Base-by-base conservation (phyloP, 1,140 invertebrate species). In the Drosophila mauritiana region DNA sequence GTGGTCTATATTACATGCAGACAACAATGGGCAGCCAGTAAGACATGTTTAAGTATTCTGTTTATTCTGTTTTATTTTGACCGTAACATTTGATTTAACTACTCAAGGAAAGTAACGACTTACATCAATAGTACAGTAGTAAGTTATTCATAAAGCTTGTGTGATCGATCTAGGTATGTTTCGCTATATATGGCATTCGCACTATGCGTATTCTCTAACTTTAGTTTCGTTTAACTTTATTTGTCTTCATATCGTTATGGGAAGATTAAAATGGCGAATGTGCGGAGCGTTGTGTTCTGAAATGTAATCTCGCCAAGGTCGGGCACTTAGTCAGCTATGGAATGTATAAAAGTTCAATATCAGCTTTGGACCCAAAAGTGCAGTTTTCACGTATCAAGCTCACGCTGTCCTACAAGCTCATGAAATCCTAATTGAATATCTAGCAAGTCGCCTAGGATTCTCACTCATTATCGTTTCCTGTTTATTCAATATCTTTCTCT, bases 301-400 rank as follows among this genome's bases (percentile, higher is more conserved):
- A 22, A 12, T 37, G 37, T 48, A 36, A n/a, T 37, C 31, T 64
- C 37, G 59, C 59, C 36, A 27, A 22, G 67, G 20, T 39, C 8
- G 31, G 40, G 65, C 36, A 20, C 17, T 48, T 51, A 15, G 37
- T 69, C 72, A 45, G 65, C 46, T 45, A 52, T 75, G 73, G 73
- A 75, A 75, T 75, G 73, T 56, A 74, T 31, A 74, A 63, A 63
- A 63, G 72, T 74, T 73, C 57, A 75, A 75, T 74, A 65, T 75
- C 73, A 75, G 73, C 70, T 74, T 75, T 75, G 73, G 73, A 75
- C 73, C 73, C 73, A 75, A 75, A 53, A 53, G 73, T 75, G 59
- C 70, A 40, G 49, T 70, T 48, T 70, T 70, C 63, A 70, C 67
- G 69, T 39, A 39, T 40, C 67, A 70, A 70, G 36, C 43, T 65